Percentiles rank a stretch among this genome's conserved stretches.
Conservation (phyloP, 2,113 vertebrate genomes). For the Cephalopterus ornatus region DNA sequence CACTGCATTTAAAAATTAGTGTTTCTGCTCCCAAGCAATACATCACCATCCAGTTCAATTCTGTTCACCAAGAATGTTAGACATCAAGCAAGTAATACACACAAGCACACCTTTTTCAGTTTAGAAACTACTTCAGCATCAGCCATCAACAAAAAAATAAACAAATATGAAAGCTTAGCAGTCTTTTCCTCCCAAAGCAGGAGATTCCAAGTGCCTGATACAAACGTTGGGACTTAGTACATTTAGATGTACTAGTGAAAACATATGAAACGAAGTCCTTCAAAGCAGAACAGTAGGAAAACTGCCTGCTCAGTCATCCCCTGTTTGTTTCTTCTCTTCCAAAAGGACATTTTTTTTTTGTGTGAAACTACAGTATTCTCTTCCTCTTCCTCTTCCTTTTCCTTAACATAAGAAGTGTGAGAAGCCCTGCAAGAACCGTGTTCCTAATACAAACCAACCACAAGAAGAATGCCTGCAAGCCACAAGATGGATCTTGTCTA, state of each 20-base stretch:
- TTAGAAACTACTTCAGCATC: background rate
- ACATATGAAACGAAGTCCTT: background rate
- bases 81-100: background rate
- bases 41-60: background rate
- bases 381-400: background rate
- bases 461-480: background rate
- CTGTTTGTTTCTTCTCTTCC: background rate
- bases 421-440: background rate
- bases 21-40: background rate
- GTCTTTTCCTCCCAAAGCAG: background rate
- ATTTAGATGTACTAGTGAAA: background rate
- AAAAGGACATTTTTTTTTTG: background rate
- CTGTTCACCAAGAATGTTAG: background rate
- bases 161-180: background rate
- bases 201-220: background rate
- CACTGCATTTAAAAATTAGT: background rate
- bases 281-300: background rate
- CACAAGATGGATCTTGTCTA: background rate
- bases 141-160: background rate
- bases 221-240: background rate
- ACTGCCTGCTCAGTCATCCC: background rate
- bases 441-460: background rate
- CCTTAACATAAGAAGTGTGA: background rate
- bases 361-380: background rate
- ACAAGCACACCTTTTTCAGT: background rate